Base-by-base conservation (phyloP, 2,113 vertebrate species). In the Podiceps cristatus region DNA sequence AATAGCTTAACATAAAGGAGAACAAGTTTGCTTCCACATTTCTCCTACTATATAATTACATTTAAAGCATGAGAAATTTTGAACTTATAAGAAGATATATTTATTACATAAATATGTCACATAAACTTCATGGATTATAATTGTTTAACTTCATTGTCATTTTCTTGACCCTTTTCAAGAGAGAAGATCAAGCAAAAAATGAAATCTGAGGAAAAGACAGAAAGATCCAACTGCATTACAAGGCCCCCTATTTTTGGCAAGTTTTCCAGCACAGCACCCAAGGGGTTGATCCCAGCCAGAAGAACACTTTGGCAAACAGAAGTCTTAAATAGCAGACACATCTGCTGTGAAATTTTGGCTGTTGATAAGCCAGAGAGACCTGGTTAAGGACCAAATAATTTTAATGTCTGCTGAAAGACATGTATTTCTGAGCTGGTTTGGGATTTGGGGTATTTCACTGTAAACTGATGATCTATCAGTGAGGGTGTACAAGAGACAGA, bases 311-410 rank as follows among this genome's bases (percentile, higher is more conserved):
- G 97, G 93, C 95, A 91, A 88, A 93, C 56, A 93, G 79, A 88
- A 83, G 64, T 80, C 47, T 74, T 80, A 82, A 94, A 94, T 94
- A 97, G 81, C 44, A 90, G 91, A 84, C 3, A 37, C 66, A 93
- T 97, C 91, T 97, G 94, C 81, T 96, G 55, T 67, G 75, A 96
- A 95, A 86, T 84, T 92, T 94, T 96, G 89, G 96, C 96, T 91
- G 59, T 56, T 92, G 80, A 95, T 78, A 91, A 96, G 63, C 60
- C 60, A 93, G 76, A 59, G 75, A 93, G 63, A 91, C 68, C 71
- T 69, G 42, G 56, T 90, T 78, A 66, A 89, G 37, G 55, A 78
- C 79, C 85, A 91, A 93, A 60, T 60, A 49, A 93, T 95, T 90
- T 95, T 91, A 78, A 66, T 52, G 20, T 95, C 69, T 66, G 69